These are phyloP conservation scores for Beris morrisii DNA, from an alignment of 2,888 invertebrate species.

Conservation along the genomic window DNA sequence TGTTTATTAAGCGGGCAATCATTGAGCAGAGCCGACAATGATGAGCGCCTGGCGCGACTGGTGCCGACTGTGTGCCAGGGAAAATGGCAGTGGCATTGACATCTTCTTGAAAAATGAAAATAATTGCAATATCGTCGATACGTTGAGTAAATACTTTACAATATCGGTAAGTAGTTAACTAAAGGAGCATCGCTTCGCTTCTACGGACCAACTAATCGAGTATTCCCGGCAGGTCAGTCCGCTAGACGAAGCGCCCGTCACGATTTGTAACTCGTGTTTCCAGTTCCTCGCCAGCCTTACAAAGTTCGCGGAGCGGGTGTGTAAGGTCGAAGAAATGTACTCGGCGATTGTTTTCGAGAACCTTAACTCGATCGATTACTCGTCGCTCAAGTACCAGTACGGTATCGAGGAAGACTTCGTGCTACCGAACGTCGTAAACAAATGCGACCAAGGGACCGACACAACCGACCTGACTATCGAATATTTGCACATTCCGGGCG, in stretches of 20 bases:
- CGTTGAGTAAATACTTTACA: conserved; percentile 33
- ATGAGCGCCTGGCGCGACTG: conserved; percentile 37
- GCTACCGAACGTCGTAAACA: background rate
- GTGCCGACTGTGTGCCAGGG: conserved; percentile 39
- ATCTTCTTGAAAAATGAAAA: conserved; percentile 36
- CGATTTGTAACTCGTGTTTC: conserved; percentile 35
- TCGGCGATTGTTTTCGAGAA: conserved; percentile 30
- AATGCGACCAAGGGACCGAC: conserved; percentile 35
- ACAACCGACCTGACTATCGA: conserved; percentile 33
- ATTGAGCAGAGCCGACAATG: conserved; percentile 13
- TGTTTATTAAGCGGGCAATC: too few species aligned
- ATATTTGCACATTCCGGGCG: conserved; percentile 19
- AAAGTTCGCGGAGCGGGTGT: conserved; percentile 32
- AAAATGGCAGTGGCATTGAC: conserved; percentile 32
- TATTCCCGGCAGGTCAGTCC: conserved; percentile 30
- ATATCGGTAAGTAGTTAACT: conserved; percentile 26
- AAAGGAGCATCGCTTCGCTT: background rate
- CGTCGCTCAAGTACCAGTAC: conserved; percentile 30
- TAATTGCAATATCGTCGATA: conserved; percentile 28
- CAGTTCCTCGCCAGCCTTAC: conserved; percentile 26
- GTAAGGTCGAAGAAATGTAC: conserved; percentile 36
- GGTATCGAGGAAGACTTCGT: conserved; percentile 25
- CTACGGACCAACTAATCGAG: background rate
- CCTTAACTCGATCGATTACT: conserved; percentile 26
- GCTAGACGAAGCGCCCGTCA: conserved; percentile 31